These are phyloP conservation scores for Alauda arvensis DNA, from an alignment of 2,797 vertebrate species.

Conservation along the genomic window DNA sequence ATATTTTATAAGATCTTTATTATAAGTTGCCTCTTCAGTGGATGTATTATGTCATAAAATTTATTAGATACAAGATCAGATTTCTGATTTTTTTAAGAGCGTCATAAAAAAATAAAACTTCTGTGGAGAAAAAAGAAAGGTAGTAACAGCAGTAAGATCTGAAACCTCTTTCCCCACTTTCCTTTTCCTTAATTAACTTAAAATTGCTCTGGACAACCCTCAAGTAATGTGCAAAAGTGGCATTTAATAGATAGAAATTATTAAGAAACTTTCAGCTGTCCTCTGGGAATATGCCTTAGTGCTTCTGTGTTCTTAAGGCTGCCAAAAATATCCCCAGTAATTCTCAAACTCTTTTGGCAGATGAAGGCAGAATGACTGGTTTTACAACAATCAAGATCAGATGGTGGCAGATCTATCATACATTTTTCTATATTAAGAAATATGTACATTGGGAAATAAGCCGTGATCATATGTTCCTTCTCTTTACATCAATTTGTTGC, in stretches of 20 bases:
- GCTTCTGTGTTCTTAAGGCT: constrained; percentile 37
- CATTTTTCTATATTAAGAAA: constrained; percentile 52
- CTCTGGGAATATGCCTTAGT: constrained; percentile 32
- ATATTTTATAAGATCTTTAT: not conserved
- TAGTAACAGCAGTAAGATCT: not conserved
- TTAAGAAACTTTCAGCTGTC: constrained; percentile 39
- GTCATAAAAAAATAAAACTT: constrained; percentile 4
- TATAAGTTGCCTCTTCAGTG: not conserved
- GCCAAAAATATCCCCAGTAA: constrained; percentile 55
- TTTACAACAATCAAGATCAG: constrained; percentile 63
- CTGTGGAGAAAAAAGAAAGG: not conserved
- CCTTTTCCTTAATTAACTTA: constrained; percentile 23
- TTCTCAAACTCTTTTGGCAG: constrained; percentile 51
- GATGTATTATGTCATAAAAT: constrained; percentile 2
- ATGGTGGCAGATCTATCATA: constrained; percentile 56
- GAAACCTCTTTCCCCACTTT: not conserved
- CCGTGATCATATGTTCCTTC: constrained; percentile 17
- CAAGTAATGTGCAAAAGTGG: constrained; percentile 8
- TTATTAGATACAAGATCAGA: constrained; percentile 1
- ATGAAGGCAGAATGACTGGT: constrained; percentile 58
- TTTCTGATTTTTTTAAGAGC: constrained; percentile 21
- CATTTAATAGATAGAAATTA: constrained; percentile 37
- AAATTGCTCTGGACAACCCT: constrained; percentile 16
- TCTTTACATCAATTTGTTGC: not conserved
- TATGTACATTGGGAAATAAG: constrained; percentile 38